phyloP scores from a whole-genome alignment of 2,888 invertebrate genomes.

The Orchestes rusci region DNA sequence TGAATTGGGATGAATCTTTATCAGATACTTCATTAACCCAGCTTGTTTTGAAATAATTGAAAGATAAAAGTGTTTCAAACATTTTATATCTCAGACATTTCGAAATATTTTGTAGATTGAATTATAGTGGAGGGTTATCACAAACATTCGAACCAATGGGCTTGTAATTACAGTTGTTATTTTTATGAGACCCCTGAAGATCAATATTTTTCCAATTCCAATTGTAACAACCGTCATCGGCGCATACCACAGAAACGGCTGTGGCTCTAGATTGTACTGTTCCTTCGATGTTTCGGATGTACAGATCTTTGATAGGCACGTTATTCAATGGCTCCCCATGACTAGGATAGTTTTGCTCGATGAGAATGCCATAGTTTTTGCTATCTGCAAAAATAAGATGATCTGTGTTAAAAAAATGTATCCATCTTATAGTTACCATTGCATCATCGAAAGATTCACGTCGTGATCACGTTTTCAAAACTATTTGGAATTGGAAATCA shows the following conservation, averaged over 20 bases:
- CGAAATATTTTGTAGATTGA: too few species aligned
- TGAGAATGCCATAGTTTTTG: constrained; percentile 19
- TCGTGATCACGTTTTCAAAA: too few species aligned
- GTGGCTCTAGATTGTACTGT: constrained; percentile 11
- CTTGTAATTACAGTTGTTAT: constrained; percentile 16
- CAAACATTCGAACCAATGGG: constrained; percentile 3
- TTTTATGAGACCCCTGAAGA: constrained; percentile 14
- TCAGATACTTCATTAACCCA: too few species aligned
- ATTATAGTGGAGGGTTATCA: too few species aligned
- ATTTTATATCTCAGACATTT: too few species aligned
- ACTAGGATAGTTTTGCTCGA: constrained; percentile 24
- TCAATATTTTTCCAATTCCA: constrained; percentile 21
- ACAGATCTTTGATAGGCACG: constrained; percentile 22
- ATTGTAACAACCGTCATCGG: constrained; percentile 18
- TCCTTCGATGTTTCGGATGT: constrained; percentile 12
- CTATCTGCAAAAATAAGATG: background rate
- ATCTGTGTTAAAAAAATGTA: too few species aligned
- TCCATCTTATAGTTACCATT: too few species aligned
- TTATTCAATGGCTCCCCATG: constrained; percentile 16
- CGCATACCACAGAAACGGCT: constrained; percentile 25
- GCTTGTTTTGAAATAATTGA: too few species aligned
- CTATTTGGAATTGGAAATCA: too few species aligned
- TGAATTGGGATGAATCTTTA: too few species aligned
- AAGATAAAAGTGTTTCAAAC: too few species aligned
- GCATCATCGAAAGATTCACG: too few species aligned